These are phyloP conservation scores for Dinocampus coccinellae DNA, from an alignment of 2,888 invertebrate species.

Conservation along the genomic window DNA sequence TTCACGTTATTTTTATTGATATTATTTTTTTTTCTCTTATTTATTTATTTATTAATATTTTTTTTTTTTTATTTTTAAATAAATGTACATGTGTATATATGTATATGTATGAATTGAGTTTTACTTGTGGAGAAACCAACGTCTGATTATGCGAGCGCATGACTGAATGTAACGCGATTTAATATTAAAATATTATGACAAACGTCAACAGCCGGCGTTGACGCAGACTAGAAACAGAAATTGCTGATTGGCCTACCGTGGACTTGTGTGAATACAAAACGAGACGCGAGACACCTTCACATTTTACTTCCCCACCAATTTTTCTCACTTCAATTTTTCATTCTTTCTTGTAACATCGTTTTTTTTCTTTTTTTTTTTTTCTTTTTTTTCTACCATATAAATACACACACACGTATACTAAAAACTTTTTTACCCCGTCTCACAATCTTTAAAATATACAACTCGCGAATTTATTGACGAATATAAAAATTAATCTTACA, in stretches of 20 bases:
- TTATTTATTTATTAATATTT: not conserved
- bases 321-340: constrained; percentile 21
- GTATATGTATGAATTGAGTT: constrained; percentile 34
- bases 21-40: too few species aligned
- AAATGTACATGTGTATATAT: not conserved
- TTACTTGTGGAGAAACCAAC: constrained; percentile 49
- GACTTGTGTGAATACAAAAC: constrained; percentile 65
- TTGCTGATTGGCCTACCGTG: constrained; percentile 64
- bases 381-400: constrained; percentile 11
- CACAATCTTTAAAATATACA: too few species aligned
- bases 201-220: constrained; percentile 63
- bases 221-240: constrained; percentile 54
- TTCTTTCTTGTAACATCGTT: constrained; percentile 13
- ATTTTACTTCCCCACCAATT: constrained; percentile 22
- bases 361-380: too few species aligned
- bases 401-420: not conserved
- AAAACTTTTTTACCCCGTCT: not conserved
- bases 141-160: constrained; percentile 69
- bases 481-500: constrained; percentile 32
- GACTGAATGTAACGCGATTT: constrained; percentile 68
- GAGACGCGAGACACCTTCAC: constrained; percentile 46
- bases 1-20: too few species aligned
- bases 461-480: constrained; percentile 19
- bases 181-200: constrained; percentile 70
- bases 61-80: not conserved